These are phyloP conservation scores for Neopelma chrysocephalum DNA, from an alignment of 2,797 vertebrate species.

Conservation along the genomic window DNA sequence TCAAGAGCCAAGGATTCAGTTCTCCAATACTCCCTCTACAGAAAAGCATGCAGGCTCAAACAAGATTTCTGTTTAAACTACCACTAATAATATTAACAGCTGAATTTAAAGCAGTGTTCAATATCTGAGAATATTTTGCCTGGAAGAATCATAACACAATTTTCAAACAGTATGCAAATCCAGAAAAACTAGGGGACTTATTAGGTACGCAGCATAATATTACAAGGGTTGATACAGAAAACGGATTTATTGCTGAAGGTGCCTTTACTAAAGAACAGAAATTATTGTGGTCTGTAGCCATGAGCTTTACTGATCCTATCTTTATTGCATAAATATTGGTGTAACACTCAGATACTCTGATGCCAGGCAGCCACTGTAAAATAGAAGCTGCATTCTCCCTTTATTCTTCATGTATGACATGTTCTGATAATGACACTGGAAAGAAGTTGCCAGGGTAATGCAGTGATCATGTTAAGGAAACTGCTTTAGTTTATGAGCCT, in stretches of 20 bases:
- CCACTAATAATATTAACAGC: neutral
- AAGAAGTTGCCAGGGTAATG: neutral
- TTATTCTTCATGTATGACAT: neutral
- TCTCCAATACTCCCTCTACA: neutral
- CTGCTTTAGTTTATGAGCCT: neutral
- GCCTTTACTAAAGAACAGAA: neutral
- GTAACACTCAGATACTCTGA: neutral
- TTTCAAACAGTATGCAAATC: slow-evolving; percentile 13
- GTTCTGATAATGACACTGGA: neutral
- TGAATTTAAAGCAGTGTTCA: neutral
- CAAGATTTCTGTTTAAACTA: neutral
- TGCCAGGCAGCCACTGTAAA: neutral
- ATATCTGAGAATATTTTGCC: neutral
- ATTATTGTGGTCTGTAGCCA: neutral
- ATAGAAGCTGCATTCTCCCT: neutral
- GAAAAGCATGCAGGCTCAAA: neutral
- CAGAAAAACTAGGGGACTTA: neutral
- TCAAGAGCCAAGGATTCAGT: neutral
- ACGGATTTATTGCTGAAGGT: neutral
- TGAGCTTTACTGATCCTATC: neutral
- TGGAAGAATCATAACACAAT: neutral
- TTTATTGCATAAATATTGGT: neutral
- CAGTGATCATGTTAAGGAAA: neutral
- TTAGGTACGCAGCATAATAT: neutral
- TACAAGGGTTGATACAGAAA: neutral